These are phyloP conservation scores for Perizoma affinitatum DNA, from an alignment of 2,888 invertebrate genomes.

Conservation along the genomic window DNA sequence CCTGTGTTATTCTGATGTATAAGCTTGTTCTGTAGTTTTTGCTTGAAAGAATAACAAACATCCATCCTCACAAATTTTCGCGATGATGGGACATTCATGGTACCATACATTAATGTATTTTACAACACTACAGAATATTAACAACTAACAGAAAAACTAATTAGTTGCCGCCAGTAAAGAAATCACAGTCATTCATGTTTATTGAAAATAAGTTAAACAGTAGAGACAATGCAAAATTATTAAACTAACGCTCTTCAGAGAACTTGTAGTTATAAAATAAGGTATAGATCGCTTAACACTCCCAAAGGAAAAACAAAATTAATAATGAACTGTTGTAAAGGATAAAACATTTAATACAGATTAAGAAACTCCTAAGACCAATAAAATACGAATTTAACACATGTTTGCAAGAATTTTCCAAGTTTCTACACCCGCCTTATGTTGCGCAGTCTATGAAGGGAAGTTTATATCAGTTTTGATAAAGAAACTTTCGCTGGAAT, in stretches of 20 bases:
- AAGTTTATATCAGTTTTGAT: constrained; percentile 20
- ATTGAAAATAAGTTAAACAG: too few species aligned
- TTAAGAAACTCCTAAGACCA: constrained; percentile 19
- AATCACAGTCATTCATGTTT: background rate
- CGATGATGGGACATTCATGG: too few species aligned
- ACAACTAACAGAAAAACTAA: constrained; percentile 1
- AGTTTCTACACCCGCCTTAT: constrained; percentile 10
- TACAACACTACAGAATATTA: too few species aligned
- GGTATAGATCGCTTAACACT: too few species aligned
- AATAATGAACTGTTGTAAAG: constrained; percentile 8
- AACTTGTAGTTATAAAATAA: too few species aligned
- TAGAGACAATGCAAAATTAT: too few species aligned
- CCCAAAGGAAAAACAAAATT: constrained; percentile 3
- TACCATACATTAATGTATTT: too few species aligned
- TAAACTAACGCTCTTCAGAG: too few species aligned
- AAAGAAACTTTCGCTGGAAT: constrained; percentile 13
- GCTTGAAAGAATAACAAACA: too few species aligned
- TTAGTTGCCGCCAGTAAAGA: background rate
- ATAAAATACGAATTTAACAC: constrained; percentile 29
- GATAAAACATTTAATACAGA: constrained; percentile 17
- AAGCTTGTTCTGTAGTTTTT: too few species aligned
- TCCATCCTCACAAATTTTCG: too few species aligned
- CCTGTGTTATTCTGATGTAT: too few species aligned
- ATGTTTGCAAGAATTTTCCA: constrained; percentile 14
- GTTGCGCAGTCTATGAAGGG: constrained; percentile 14